phyloP scores from a whole-genome alignment of 1,140 invertebrate species.

The Nixonia krombeini region DNA sequence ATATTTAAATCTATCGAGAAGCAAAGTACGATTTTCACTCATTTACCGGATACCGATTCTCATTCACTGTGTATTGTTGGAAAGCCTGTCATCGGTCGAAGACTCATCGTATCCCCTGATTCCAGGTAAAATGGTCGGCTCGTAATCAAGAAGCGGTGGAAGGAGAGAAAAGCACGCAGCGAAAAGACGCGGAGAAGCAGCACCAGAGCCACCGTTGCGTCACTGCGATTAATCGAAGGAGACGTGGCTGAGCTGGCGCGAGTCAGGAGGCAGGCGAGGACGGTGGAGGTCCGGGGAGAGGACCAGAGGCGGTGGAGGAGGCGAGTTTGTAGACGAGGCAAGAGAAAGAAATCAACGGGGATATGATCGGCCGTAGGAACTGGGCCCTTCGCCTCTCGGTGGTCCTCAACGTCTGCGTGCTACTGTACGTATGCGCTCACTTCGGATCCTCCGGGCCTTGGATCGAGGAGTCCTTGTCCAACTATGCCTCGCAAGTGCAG shows the following conservation, averaged over 20 bases:
- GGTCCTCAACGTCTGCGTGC: conserved; percentile 79
- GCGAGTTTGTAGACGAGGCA: conserved; percentile 12
- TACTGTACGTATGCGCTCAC: conserved; percentile 78
- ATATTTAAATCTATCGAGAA: too few species aligned
- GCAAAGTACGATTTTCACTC: too few species aligned
- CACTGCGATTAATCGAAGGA: not conserved
- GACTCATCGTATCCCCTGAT: not conserved
- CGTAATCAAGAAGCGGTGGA: not conserved
- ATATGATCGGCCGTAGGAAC: conserved; percentile 73
- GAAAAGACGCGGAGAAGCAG: not conserved
- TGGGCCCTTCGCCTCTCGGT: conserved; percentile 82
- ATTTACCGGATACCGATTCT: too few species aligned
- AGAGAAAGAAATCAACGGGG: conserved; percentile 24
- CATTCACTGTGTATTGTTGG: too few species aligned
- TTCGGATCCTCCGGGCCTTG: conserved; percentile 67
- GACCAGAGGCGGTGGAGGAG: conserved; percentile 35
- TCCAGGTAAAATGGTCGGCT: conserved; percentile 8
- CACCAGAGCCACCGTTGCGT: not conserved
- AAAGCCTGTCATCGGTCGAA: not conserved
- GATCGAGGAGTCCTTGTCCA: conserved; percentile 61
- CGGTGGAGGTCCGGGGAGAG: conserved; percentile 16
- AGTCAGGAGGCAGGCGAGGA: conserved; percentile 15
- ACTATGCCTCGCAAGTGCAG: conserved; percentile 54
- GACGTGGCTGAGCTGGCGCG: conserved; percentile 27
- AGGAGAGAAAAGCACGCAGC: not conserved